Percentiles rank a stretch among this genome's conserved stretches.
phyloP scores from a whole-genome alignment of 2,113 vertebrate genomes.

The Brachirus orientalis region DNA sequence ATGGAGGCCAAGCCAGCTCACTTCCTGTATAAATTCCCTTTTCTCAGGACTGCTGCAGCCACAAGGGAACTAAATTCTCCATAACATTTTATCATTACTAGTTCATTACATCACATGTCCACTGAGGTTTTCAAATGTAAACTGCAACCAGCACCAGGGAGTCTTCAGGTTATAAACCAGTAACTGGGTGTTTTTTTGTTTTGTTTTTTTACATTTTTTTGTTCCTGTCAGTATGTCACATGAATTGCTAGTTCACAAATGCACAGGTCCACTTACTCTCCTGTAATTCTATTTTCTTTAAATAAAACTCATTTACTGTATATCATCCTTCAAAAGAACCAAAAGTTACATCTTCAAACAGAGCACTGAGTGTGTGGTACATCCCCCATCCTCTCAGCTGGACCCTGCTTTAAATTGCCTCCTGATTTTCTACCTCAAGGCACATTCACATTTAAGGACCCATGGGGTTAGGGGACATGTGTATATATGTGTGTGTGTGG shows the following conservation, averaged over 20 bases:
- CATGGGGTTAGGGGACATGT: constrained; percentile 62
- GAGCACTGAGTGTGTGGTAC: background rate
- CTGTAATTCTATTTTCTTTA: too few relatives aligned
- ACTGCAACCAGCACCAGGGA: background rate
- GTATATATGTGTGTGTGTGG: constrained; percentile 30
- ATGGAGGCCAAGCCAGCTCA: constrained; percentile 40
- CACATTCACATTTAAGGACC: constrained; percentile 79
- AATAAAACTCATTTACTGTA: too few relatives aligned
- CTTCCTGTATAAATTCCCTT: constrained; percentile 64
- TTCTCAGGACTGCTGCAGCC: constrained; percentile 47
- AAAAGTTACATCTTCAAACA: constrained; percentile 38
- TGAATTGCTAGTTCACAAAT: background rate
- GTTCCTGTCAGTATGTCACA: too few relatives aligned
- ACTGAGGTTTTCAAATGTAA: constrained; percentile 12
- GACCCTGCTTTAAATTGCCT: constrained; percentile 71
- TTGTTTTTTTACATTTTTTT: too few relatives aligned
- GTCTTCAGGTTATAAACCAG: background rate
- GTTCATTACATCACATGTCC: constrained; percentile 37
- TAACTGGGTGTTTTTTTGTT: too few relatives aligned
- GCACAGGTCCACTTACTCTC: background rate
- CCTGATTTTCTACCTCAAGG: constrained; percentile 81
- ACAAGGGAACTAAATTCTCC: constrained; percentile 33
- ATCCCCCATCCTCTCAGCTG: constrained; percentile 56
- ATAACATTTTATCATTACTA: constrained; percentile 15
- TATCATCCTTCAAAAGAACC: background rate